These are phyloP conservation scores for Elephas maximus DNA, from an alignment of 2,113 vertebrate species.

Conservation along the genomic window DNA sequence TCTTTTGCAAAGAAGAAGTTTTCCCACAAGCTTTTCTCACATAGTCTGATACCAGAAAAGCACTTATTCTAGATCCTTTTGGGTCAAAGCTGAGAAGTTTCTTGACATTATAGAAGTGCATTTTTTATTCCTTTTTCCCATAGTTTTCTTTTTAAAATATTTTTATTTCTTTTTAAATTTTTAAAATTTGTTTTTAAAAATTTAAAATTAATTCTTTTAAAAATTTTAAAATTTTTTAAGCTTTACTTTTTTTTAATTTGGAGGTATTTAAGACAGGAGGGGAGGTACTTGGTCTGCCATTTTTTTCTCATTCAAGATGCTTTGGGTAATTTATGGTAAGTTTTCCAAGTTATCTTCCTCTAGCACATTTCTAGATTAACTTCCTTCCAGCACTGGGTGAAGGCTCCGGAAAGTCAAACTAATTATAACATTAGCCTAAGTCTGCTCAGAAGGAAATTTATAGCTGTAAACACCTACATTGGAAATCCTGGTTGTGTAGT, in stretches of 20 bases:
- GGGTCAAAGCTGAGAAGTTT: background rate
- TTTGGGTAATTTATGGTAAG: background rate
- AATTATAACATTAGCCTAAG: conserved; percentile 23
- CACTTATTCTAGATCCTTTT: background rate
- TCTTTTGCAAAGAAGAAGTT: background rate
- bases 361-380: conserved; percentile 51
- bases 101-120: background rate
- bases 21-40: background rate
- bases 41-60: background rate
- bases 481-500: too few relatives aligned
- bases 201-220: too few relatives aligned
- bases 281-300: background rate
- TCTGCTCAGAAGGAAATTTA: background rate
- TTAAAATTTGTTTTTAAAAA: background rate
- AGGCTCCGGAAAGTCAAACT: conserved; percentile 53
- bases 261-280: background rate
- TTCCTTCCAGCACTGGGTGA: conserved; percentile 3
- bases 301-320: background rate
- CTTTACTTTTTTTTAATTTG: background rate
- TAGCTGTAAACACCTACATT: too few relatives aligned
- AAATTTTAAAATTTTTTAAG: background rate
- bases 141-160: background rate
- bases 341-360: background rate
- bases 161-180: background rate
- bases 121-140: background rate